Conservation (phyloP, 2,113 vertebrate genomes). For the Axis porcinus region DNA sequence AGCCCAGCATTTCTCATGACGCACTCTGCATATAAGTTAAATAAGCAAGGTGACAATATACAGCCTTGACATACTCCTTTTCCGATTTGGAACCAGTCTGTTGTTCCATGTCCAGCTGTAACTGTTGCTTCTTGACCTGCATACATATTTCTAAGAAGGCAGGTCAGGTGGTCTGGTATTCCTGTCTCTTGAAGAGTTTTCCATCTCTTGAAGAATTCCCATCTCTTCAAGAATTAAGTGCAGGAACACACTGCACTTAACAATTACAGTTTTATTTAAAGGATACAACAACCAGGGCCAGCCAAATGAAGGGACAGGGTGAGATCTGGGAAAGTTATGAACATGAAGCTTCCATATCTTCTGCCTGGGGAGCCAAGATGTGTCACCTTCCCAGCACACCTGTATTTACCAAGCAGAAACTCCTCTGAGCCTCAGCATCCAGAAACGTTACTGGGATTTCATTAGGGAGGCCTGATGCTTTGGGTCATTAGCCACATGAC, state of each 20-base stretch:
- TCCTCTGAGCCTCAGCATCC: background rate
- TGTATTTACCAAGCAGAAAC: background rate
- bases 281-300: background rate
- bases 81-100: background rate
- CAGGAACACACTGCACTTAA: background rate
- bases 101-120: background rate
- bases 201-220: background rate
- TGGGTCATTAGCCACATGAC: background rate
- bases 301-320: background rate
- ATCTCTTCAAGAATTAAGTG: background rate
- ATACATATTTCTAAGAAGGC: background rate
- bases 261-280: constrained; percentile 3
- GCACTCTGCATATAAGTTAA: background rate
- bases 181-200: background rate
- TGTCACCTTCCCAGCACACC: background rate
- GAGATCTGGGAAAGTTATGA: background rate
- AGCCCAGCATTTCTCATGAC: background rate
- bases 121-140: background rate
- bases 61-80: background rate
- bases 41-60: background rate
- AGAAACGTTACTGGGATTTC: background rate
- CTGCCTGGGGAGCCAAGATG: background rate
- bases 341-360: background rate
- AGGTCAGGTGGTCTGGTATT: background rate
- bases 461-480: background rate